These are phyloP conservation scores for Apodemia duryi DNA, from an alignment of 2,888 invertebrate genomes.

Conservation along the genomic window DNA sequence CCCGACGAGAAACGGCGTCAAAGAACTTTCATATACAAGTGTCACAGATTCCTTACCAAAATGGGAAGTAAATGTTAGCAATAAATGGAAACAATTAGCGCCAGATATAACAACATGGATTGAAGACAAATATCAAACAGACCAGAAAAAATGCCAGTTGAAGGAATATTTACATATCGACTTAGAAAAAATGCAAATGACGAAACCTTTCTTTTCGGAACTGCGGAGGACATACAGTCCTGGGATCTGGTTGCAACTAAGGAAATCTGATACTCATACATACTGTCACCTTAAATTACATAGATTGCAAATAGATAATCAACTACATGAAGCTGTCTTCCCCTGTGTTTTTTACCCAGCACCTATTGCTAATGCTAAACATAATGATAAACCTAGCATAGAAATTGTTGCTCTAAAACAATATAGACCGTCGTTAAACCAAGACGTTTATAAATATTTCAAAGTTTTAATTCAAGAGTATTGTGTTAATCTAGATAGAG, in stretches of 20 bases:
- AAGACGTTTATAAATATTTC: constrained; percentile 80
- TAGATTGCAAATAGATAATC: constrained; percentile 86
- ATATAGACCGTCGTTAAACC: constrained; percentile 65
- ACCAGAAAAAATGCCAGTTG: constrained; percentile 84
- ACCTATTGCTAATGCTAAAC: constrained; percentile 66
- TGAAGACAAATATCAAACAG: constrained; percentile 87
- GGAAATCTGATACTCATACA: constrained; percentile 84
- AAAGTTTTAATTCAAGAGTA: constrained; percentile 83
- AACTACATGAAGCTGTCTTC: constrained; percentile 83
- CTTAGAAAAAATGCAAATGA: constrained; percentile 91
- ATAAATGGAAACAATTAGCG: constrained; percentile 88
- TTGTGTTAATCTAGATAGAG: constrained; percentile 84
- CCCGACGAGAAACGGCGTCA: constrained; percentile 55
- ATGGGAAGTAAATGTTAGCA: constrained; percentile 90
- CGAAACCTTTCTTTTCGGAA: constrained; percentile 90
- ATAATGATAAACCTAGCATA: constrained; percentile 76
- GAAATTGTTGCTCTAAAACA: constrained; percentile 78
- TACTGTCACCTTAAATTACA: constrained; percentile 85
- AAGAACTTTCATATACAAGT: constrained; percentile 85
- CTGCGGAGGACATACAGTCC: constrained; percentile 86
- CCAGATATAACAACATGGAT: constrained; percentile 89
- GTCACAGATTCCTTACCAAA: constrained; percentile 84
- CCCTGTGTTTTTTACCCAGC: constrained; percentile 83
- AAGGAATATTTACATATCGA: constrained; percentile 90
- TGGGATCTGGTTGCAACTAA: constrained; percentile 85